phyloP scores from a whole-genome alignment of 2,888 invertebrate species.

The Agelastica alni region DNA sequence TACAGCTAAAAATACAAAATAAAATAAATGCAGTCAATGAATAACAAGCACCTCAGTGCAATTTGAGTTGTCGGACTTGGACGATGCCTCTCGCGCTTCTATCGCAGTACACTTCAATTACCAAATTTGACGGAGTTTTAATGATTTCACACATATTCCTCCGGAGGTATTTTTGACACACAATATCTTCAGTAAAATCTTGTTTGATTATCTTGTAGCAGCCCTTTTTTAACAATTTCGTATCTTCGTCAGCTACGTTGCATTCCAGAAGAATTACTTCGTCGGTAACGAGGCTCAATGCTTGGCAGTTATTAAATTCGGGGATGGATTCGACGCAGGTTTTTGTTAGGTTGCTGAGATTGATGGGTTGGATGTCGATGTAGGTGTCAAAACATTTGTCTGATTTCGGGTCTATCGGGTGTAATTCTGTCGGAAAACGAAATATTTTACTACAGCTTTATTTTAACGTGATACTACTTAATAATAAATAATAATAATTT shows the following conservation, averaged over 20 bases:
- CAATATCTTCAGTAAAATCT: slow-evolving; percentile 9
- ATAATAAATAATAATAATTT: too few relatives aligned
- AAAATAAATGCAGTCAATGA: too few relatives aligned
- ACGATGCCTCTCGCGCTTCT: slow-evolving; percentile 19
- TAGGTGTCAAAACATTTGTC: slow-evolving; percentile 25
- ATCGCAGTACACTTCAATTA: slow-evolving; percentile 23
- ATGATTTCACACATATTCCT: slow-evolving; percentile 24
- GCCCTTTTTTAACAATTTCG: slow-evolving; percentile 8
- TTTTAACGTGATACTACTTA: too few relatives aligned
- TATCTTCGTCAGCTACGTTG: not conserved
- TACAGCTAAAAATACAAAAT: too few relatives aligned
- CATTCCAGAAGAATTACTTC: slow-evolving; percentile 23
- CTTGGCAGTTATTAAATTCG: slow-evolving; percentile 17
- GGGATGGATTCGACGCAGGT: slow-evolving; percentile 21
- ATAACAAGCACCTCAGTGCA: too few relatives aligned
- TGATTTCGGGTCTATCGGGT: slow-evolving; percentile 18
- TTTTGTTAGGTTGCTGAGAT: slow-evolving; percentile 22
- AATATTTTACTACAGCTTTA: too few relatives aligned
- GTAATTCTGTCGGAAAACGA: too few relatives aligned
- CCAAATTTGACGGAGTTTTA: slow-evolving; percentile 23
- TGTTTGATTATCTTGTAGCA: slow-evolving; percentile 24
- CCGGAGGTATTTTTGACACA: slow-evolving; percentile 19
- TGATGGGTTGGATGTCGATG: slow-evolving; percentile 23
- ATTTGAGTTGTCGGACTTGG: too few relatives aligned
- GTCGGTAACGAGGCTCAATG: slow-evolving; percentile 11